These are phyloP conservation scores for Tauraco hartlaubi DNA, from an alignment of 2,797 vertebrate species.

Conservation along the genomic window DNA sequence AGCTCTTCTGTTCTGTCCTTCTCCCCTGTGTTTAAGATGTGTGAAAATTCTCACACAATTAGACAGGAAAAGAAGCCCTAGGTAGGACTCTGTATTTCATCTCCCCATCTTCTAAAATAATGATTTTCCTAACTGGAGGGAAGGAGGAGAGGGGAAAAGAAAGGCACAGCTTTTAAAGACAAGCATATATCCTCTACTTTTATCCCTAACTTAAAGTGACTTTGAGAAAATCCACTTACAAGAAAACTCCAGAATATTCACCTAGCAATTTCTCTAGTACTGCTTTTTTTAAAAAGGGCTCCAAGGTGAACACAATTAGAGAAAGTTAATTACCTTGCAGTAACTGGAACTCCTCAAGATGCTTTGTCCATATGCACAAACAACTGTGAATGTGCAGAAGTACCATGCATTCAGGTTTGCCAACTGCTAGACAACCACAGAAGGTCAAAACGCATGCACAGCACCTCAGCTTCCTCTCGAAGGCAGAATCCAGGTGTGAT, in stretches of 20 bases:
- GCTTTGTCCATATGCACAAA: neutral
- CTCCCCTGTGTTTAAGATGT: constrained; percentile 40
- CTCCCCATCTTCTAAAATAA: constrained; percentile 62
- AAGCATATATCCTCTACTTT: constrained; percentile 3
- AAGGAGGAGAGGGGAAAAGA: constrained; percentile 21
- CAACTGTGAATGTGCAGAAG: neutral
- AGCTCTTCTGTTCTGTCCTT: constrained; percentile 45
- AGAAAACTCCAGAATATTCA: constrained; percentile 26
- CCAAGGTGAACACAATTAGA: neutral
- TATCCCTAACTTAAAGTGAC: neutral
- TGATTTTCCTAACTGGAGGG: constrained; percentile 45
- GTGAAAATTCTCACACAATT: constrained; percentile 58
- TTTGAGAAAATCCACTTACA: constrained; percentile 6
- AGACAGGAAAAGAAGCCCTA: constrained; percentile 42
- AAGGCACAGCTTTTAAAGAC: constrained; percentile 42
- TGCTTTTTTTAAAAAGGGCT: neutral
- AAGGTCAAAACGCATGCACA: neutral
- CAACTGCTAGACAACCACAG: neutral
- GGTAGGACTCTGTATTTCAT: constrained; percentile 40
- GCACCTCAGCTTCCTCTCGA: neutral
- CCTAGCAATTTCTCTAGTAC: neutral
- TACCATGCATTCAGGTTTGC: neutral
- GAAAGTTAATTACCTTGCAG: neutral
- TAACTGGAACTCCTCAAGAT: neutral
- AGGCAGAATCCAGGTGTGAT: neutral